Evolutionary conservation across 2,113 vertebrate species (phyloP), one percentile per base, ranked within the genome.

Genomic region (Varanus komodoensis): DNA sequence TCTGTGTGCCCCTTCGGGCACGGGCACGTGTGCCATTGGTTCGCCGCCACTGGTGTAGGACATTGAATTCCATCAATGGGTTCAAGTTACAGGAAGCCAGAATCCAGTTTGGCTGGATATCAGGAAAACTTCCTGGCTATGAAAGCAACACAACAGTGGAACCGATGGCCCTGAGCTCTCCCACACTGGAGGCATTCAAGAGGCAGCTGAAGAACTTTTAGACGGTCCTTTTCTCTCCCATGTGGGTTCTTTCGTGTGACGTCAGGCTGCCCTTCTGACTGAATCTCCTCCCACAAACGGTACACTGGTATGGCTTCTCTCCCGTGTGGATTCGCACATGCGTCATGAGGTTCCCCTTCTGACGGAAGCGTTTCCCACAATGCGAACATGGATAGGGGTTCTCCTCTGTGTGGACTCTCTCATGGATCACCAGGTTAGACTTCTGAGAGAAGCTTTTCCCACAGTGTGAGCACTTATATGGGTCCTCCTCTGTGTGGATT

Each of bases 361-460:
- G 94, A 44, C 95, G 91, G 27, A 96, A 95, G 77, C 94, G 93
- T 73, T 95, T 96, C 32, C 95, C 94, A 34, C 94, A 96, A 48
- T 94, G 89, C 0, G 2, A 67, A 21, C 94, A 95, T 11, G 92
- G 89, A 0, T 96, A 92, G 1, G 95, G 95, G 50, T 96, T 95
- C 73, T 96, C 95, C 69, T 95, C 95, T 0, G 95, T 96, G 61
- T 84, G 82, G 82, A 68, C 68, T 25, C 61, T 84, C 34, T 84
- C 82, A 27, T 84, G 82, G 27, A 44, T 96, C 92, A 94, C 85
- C 12, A 95, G 94, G 82, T 94, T 96, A 1, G 94, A 96, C 23
- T 94, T 95, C 91, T 96, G 95, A 73, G 94, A 95, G 57, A 95
- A 96, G 9, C 89, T 91, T 82, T 95, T 95, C 32, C 92, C 94